phyloP scores from a whole-genome alignment of 2,113 vertebrate species.

The Indri indri region DNA sequence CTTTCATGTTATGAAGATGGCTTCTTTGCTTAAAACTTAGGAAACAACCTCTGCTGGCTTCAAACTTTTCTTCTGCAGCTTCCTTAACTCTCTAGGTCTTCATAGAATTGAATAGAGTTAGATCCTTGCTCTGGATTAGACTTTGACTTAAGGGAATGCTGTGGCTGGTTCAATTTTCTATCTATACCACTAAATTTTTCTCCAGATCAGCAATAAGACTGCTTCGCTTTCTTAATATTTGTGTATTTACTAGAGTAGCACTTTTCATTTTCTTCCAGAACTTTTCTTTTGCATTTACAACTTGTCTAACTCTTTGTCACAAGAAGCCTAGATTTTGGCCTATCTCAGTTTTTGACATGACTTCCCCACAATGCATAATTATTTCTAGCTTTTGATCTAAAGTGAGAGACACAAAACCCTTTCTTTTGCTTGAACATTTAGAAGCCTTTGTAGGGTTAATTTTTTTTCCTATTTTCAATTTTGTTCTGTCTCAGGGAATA shows the following conservation, averaged over 20 bases:
- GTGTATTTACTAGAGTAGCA: not conserved
- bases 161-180: not conserved
- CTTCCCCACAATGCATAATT: not conserved
- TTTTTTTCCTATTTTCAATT: not conserved
- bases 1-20: not conserved
- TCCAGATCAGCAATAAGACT: not conserved
- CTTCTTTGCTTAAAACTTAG: not conserved
- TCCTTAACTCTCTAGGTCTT: not conserved
- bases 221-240: not conserved
- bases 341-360: not conserved
- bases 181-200: not conserved
- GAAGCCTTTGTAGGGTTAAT: not conserved
- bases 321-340: not conserved
- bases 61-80: not conserved
- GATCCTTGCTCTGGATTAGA: not conserved
- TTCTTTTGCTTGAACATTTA: not conserved
- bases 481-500: not conserved
- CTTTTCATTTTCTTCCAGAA: not conserved
- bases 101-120: not conserved
- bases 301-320: not conserved
- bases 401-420: not conserved
- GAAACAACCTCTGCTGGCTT: not conserved
- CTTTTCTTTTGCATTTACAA: not conserved
- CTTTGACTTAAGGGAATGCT: not conserved
- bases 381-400: not conserved